A percentile compares a stretch with the other conserved stretches of the same genome.
These are phyloP conservation scores for Mobula hypostoma DNA, from an alignment of 2,113 vertebrate species.

Conservation along the genomic window DNA sequence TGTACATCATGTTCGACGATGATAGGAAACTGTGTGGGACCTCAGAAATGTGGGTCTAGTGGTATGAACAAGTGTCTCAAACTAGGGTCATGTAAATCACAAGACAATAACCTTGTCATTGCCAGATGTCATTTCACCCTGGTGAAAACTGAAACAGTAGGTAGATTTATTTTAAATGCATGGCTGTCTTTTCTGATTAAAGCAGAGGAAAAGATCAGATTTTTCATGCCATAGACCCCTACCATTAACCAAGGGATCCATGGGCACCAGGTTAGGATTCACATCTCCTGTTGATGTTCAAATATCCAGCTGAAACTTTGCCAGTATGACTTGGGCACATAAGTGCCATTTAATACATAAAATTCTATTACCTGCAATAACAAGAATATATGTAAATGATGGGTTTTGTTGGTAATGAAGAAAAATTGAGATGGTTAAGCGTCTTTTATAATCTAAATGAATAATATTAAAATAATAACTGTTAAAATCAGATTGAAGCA, in stretches of 20 bases:
- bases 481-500: slow-evolving; percentile 69
- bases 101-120: not conserved
- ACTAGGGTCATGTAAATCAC: no score
- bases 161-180: not conserved
- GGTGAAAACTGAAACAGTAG: not conserved
- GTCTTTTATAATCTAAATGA: slow-evolving; percentile 1
- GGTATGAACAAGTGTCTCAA: no score
- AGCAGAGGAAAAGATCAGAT: not conserved
- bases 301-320: not conserved
- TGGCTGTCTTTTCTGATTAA: not conserved
- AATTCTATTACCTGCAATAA: not conserved
- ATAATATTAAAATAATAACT: slow-evolving; percentile 65
- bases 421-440: not conserved
- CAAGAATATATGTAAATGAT: not conserved
- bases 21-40: no score
- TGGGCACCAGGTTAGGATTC: not conserved
- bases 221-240: not conserved
- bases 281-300: not conserved
- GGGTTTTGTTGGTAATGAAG: not conserved
- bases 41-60: no score
- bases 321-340: not conserved
- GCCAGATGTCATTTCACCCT: not conserved
- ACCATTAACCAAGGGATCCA: no score
- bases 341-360: not conserved
- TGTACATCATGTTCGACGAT: no score